Evolutionary conservation across 2,113 vertebrate genomes (phyloP).

Genomic region (Clarias gariepinus): DNA sequence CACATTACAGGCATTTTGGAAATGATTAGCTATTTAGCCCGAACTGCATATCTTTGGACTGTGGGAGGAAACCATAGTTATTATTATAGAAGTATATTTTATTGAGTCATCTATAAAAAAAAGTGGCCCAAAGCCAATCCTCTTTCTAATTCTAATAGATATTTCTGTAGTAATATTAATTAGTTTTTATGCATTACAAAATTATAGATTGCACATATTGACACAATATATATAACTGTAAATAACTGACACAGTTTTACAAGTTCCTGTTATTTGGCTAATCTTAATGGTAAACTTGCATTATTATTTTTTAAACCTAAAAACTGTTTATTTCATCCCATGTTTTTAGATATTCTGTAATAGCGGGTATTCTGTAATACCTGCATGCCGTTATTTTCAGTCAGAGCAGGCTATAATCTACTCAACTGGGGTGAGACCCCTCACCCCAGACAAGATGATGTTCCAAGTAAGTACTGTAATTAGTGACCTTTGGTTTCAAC

Average conservation of each 20-base stretch:
- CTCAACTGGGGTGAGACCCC: not conserved
- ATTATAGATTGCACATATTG: not conserved
- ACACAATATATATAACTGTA: not conserved
- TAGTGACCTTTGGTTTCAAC: not conserved
- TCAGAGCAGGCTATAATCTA: not conserved
- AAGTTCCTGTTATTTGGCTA: not conserved
- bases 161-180: not conserved
- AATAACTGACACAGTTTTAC: not conserved
- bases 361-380: not conserved
- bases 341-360: not conserved
- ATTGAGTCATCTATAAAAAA: not conserved
- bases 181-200: not conserved
- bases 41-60: too few relatives aligned
- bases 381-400: not conserved
- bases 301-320: not conserved
- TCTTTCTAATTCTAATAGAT: not conserved
- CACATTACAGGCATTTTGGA: too few relatives aligned
- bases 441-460: not conserved
- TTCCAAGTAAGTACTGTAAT: not conserved
- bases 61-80: too few relatives aligned
- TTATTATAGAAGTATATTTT: not conserved
- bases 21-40: too few relatives aligned
- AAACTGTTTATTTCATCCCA: not conserved
- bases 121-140: not conserved
- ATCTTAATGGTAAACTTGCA: not conserved